Conservation (phyloP, 2,888 invertebrate genomes). For the Dryadula phaetusa region DNA sequence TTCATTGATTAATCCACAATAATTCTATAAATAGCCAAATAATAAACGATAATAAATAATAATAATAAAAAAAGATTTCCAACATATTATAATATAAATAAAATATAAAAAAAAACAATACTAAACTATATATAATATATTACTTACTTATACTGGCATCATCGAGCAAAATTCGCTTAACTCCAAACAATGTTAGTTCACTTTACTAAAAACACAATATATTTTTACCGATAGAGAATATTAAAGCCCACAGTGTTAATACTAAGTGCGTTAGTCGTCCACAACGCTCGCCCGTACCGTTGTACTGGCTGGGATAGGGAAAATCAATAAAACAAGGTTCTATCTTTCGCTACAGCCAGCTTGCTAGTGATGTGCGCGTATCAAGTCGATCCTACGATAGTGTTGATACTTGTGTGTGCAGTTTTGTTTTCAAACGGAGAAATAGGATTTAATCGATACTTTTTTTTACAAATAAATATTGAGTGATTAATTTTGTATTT, state of each 20-base stretch:
- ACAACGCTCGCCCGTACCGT: slow-evolving; percentile 13
- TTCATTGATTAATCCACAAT: background rate
- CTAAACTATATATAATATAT: too few species aligned
- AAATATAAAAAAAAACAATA: background rate
- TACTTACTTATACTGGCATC: background rate
- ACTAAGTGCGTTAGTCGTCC: background rate
- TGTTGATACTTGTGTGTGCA: background rate
- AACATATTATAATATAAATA: background rate
- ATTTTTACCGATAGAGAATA: background rate
- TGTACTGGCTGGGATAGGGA: slow-evolving; percentile 19
- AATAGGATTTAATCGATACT: background rate
- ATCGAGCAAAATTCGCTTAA: background rate
- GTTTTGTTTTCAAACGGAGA: background rate
- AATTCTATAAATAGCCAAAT: background rate
- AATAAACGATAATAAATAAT: too few species aligned
- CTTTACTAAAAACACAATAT: background rate
- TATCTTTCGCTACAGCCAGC: slow-evolving; percentile 25
- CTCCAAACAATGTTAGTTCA: background rate
- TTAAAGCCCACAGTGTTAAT: background rate
- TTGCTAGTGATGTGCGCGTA: slow-evolving; percentile 21
- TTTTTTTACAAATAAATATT: too few species aligned
- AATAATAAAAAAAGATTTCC: background rate
- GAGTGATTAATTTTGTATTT: too few species aligned
- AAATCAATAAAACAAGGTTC: slow-evolving; percentile 36
- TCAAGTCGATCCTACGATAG: background rate